These are phyloP conservation scores for Malurus splendens DNA, from an alignment of 2,797 vertebrate genomes.

Conservation along the genomic window DNA sequence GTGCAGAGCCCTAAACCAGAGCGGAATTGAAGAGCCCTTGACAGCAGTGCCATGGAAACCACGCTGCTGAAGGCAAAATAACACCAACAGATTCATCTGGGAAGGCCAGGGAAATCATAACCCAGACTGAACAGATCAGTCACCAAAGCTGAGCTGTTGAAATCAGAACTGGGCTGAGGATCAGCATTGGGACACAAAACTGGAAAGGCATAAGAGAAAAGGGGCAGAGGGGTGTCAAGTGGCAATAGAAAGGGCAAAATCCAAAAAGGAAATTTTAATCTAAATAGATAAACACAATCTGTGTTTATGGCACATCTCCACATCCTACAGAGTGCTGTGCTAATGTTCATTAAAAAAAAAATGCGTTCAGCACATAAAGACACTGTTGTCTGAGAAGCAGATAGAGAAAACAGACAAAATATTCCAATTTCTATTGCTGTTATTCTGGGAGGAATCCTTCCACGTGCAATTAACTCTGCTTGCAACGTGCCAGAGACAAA, in stretches of 20 bases:
- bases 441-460: conserved; percentile 9
- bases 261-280: neutral
- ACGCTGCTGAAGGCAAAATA: neutral
- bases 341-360: neutral
- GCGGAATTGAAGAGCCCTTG: neutral
- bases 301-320: neutral
- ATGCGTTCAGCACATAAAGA: neutral
- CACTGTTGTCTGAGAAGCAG: neutral
- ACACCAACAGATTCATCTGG: neutral
- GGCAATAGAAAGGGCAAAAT: neutral
- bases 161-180: neutral
- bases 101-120: neutral
- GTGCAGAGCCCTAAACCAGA: neutral
- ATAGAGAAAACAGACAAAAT: neutral
- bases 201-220: neutral
- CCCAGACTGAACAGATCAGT: neutral
- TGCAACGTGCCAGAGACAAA: conserved; percentile 10
- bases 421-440: neutral
- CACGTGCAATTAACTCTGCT: conserved; percentile 11
- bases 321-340: neutral
- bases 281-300: neutral
- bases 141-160: neutral
- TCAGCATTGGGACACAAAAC: neutral
- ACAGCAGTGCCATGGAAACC: neutral
- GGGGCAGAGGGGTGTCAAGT: neutral